Conservation (phyloP, 30 jellyfish, hydroid and myxozoan species). For the Calvadosia cruxmelitensis region DNA sequence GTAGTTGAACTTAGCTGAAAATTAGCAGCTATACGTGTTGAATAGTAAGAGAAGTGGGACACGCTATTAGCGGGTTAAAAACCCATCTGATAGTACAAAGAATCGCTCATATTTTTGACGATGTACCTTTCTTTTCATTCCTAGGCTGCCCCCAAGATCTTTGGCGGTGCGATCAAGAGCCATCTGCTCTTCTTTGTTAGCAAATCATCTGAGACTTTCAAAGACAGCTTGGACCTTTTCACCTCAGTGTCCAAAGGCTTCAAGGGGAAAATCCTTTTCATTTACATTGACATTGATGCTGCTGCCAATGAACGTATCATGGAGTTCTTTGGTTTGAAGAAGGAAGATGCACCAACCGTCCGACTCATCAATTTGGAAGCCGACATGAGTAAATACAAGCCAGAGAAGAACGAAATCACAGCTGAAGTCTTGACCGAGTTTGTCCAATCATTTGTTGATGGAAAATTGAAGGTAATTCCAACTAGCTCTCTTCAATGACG, state of each 20-base stretch:
- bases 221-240: conserved; percentile 53
- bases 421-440: conserved; percentile 45
- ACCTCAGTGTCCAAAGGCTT: conserved; percentile 74
- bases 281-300: conserved; percentile 87
- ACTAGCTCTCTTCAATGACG: too few relatives aligned
- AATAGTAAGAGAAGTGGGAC: too few relatives aligned
- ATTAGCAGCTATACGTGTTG: neutral
- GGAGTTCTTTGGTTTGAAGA: conserved; percentile 93
- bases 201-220: conserved; percentile 69
- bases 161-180: conserved; percentile 95
- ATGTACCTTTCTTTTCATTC: too few relatives aligned
- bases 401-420: conserved; percentile 57
- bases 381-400: conserved; percentile 90
- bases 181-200: conserved; percentile 79
- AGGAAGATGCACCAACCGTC: conserved; percentile 83
- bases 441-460: conserved; percentile 68
- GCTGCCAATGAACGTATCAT: conserved; percentile 84
- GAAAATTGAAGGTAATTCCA: conserved; percentile 57
- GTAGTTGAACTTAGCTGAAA: neutral
- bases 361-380: conserved; percentile 72
- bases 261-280: conserved; percentile 89
- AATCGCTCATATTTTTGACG: too few relatives aligned
- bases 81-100: too few relatives aligned
- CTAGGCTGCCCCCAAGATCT: conserved; percentile 90
- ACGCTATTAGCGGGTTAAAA: too few relatives aligned